Conservation (phyloP, 2,888 invertebrate species). For the Tetragonula carbonaria region DNA sequence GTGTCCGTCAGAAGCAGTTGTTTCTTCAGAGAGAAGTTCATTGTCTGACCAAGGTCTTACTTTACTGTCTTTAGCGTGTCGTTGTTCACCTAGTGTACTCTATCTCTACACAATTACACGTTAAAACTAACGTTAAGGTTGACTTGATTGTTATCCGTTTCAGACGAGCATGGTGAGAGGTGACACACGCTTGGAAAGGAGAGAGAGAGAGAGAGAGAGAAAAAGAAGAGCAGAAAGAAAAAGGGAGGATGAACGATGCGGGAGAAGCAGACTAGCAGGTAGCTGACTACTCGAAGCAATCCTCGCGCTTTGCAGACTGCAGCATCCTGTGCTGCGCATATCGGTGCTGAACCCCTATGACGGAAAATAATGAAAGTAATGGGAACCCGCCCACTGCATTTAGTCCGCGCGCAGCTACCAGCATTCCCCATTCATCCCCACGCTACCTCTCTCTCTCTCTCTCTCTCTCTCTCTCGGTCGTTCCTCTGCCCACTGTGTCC, state of each 20-base stretch:
- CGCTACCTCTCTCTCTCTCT: not conserved
- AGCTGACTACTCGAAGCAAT: conserved; percentile 14
- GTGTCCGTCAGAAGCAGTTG: not conserved
- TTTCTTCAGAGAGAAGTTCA: not conserved
- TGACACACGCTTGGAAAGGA: no score
- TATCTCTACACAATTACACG: not conserved
- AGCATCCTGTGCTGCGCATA: conserved; percentile 52
- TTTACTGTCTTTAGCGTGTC: not conserved
- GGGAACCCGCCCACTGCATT: conserved; percentile 84
- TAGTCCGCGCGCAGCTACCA: conserved; percentile 68
- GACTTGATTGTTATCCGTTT: conserved; percentile 23
- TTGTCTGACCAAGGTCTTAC: not conserved
- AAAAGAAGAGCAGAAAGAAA: not conserved
- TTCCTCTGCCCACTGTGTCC: not conserved
- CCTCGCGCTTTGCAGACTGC: conserved; percentile 26
- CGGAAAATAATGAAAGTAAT: conserved; percentile 83
- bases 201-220: not conserved
- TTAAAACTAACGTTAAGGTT: conserved; percentile 38
- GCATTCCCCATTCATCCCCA: conserved; percentile 36
- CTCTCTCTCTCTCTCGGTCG: not conserved
- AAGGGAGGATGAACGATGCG: not conserved
- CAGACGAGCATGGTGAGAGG: not conserved
- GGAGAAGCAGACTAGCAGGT: conserved; percentile 20
- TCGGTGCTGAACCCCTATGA: conserved; percentile 77
- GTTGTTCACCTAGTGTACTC: not conserved